phyloP scores from a whole-genome alignment of 2,888 invertebrate genomes.

The Idaea straminata region DNA sequence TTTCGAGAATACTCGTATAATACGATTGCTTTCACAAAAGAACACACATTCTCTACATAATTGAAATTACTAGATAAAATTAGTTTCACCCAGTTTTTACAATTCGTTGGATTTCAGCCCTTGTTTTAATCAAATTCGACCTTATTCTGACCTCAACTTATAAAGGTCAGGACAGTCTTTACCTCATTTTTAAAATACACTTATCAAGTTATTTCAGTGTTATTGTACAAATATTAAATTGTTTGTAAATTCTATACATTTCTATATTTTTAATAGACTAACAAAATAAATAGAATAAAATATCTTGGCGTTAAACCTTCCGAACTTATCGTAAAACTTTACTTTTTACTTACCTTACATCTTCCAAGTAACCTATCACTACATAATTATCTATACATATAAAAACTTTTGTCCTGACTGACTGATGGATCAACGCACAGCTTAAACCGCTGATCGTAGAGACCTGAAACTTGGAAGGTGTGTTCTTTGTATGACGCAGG shows the following conservation, averaged over 20 bases:
- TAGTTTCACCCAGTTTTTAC: neutral
- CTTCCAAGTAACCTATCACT: too few species aligned
- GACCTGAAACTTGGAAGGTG: too few species aligned
- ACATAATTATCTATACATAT: too few species aligned
- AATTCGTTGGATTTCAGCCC: neutral
- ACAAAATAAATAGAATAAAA: neutral
- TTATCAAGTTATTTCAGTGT: neutral
- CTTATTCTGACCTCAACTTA: neutral
- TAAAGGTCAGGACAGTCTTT: neutral
- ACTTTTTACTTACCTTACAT: too few species aligned
- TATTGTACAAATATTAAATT: neutral
- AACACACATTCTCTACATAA: conserved; percentile 1
- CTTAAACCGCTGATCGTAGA: too few species aligned
- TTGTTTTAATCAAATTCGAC: neutral
- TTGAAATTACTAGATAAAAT: neutral
- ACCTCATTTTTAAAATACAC: neutral
- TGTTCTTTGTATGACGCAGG: too few species aligned
- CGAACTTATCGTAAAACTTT: too few species aligned
- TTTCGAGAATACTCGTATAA: neutral
- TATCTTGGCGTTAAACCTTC: neutral
- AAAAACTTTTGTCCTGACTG: too few species aligned
- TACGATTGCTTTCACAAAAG: neutral
- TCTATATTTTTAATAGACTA: neutral
- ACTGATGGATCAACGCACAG: too few species aligned
- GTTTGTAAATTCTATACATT: neutral